Percentiles rank a stretch among this genome's conserved stretches.
Evolutionary conservation across 1,140 invertebrate genomes (phyloP).

Genomic region (Drepana arcuata): DNA sequence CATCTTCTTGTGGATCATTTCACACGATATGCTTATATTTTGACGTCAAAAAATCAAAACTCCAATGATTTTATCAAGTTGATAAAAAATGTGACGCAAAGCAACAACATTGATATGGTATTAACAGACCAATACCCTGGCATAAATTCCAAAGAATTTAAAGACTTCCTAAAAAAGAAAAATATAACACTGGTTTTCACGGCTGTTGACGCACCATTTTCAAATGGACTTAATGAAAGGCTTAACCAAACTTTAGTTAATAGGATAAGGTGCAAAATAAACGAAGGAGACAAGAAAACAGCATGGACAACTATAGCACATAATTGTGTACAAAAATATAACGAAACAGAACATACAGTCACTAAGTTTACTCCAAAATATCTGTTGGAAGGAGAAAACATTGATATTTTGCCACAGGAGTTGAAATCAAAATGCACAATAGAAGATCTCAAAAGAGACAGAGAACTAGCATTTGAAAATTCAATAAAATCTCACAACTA

Average conservation of each 20-base stretch:
- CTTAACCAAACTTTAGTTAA: constrained; percentile 25
- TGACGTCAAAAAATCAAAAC: constrained; percentile 15
- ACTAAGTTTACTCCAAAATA: constrained; percentile 30
- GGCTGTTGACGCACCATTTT: constrained; percentile 16
- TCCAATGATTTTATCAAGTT: constrained; percentile 43
- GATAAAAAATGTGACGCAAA: constrained; percentile 8
- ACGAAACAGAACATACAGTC: constrained; percentile 33
- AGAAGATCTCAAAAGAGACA: constrained; percentile 8
- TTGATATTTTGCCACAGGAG: constrained; percentile 12
- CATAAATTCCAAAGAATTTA: constrained; percentile 29
- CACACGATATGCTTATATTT: constrained; percentile 17
- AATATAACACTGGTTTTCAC: constrained; percentile 19
- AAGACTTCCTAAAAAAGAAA: constrained; percentile 36
- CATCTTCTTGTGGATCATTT: too few relatives aligned
- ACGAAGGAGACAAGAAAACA: constrained; percentile 9
- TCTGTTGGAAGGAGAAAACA: constrained; percentile 14
- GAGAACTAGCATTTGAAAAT: constrained; percentile 22
- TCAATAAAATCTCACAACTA: constrained; percentile 14
- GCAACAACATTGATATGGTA: constrained; percentile 10
- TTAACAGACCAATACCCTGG: too few relatives aligned
- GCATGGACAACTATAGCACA: constrained; percentile 19
- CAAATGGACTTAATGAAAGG: too few relatives aligned
- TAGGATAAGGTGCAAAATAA: constrained; percentile 17
- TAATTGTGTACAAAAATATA: too few relatives aligned
- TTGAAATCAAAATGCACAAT: constrained; percentile 9